phyloP scores from a whole-genome alignment of 2,113 vertebrate species.

The Prunella fulvescens region DNA sequence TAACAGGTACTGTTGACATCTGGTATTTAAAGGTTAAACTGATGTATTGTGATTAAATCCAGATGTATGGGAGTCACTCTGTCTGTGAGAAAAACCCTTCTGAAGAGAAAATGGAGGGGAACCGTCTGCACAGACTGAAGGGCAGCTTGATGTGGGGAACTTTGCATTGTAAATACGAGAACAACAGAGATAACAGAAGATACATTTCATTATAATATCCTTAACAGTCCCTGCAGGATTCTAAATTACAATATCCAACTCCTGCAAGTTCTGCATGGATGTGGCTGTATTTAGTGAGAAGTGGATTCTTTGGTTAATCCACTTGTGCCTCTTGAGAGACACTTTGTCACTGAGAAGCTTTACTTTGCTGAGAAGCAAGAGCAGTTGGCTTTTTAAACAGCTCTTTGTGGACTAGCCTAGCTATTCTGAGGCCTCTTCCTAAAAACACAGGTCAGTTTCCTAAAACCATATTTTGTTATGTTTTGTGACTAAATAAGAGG shows the following conservation, averaged over 20 bases:
- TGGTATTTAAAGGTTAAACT: conserved; percentile 39
- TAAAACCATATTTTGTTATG: not conserved
- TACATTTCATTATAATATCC: not conserved
- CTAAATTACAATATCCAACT: not conserved
- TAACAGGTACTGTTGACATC: conserved; percentile 54
- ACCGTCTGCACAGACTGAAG: not conserved
- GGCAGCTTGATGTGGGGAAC: not conserved
- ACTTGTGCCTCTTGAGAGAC: not conserved
- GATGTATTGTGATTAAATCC: conserved; percentile 7
- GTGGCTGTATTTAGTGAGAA: not conserved
- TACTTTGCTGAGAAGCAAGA: not conserved
- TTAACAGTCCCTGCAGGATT: not conserved
- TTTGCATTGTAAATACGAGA: not conserved
- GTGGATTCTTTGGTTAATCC: not conserved
- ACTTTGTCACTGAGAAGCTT: not conserved
- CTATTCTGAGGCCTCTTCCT: not conserved
- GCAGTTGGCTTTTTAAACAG: not conserved
- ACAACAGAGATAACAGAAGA: not conserved
- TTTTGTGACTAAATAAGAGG: not conserved
- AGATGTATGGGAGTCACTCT: conserved; percentile 27
- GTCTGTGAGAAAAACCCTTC: conserved; percentile 29
- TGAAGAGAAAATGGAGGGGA: not conserved
- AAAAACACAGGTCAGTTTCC: not conserved
- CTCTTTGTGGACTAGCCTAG: not conserved
- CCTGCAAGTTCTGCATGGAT: not conserved